phyloP scores from a whole-genome alignment of 2,797 vertebrate species.

The Momotus momota region DNA sequence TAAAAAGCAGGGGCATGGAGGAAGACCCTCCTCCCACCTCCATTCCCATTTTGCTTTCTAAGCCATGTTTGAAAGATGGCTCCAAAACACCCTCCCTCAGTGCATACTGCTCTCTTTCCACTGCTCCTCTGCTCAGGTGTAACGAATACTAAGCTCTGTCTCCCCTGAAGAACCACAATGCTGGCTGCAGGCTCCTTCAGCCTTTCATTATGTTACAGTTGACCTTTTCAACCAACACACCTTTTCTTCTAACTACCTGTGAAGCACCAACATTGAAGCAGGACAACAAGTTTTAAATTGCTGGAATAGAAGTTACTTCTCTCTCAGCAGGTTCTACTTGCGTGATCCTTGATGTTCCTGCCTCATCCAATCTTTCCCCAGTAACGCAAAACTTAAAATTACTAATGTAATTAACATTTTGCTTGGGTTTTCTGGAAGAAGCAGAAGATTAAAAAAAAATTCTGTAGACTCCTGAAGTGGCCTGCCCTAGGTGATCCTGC shows the following conservation, averaged over 20 bases:
- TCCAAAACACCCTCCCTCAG: neutral
- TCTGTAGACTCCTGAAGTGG: neutral
- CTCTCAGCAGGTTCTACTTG: neutral
- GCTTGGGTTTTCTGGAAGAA: neutral
- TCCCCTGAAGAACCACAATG: neutral
- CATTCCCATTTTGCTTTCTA: neutral
- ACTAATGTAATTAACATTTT: neutral
- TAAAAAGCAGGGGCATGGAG: neutral
- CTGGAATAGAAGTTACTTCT: neutral
- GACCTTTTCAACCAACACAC: constrained; percentile 50
- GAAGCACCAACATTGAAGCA: neutral
- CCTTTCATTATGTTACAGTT: neutral
- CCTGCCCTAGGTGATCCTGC: too few species aligned
- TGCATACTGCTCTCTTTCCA: neutral
- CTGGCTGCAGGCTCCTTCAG: neutral
- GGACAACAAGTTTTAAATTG: neutral
- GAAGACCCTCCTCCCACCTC: neutral
- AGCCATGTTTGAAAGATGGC: rapidly evolving
- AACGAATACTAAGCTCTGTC: neutral
- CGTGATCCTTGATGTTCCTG: neutral
- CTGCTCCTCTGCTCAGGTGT: neutral
- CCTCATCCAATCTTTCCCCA: neutral
- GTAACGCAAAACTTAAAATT: neutral
- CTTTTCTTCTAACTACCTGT: neutral
- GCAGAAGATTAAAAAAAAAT: neutral